Base-by-base conservation (phyloP, 2,888 invertebrate species). In the Stenotaenia linearis region DNA sequence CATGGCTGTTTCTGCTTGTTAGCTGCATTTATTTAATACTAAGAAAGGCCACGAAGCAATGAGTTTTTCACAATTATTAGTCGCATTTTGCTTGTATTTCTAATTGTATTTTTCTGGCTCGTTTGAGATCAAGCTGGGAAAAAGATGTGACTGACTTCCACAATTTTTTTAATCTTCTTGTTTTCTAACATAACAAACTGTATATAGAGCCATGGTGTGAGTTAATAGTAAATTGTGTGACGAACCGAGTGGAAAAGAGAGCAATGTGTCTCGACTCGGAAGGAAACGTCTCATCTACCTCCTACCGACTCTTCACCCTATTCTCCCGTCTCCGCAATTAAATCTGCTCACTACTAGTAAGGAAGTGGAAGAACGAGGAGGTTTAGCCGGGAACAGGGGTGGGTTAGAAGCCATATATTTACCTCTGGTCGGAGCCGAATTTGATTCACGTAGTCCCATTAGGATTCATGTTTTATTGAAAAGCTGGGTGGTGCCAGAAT, bases 391-490 rank as follows among this genome's bases (percentile, higher is more conserved):
- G 12, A 12, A 12, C 10, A 35, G 35, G 35, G 35, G 40, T 2
- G 45, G 50, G n/a, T 50, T 50, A 50, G 50, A 18, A 50, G 50
- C 50, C 18, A 50, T 50, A 50, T 50, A 50, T 50, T 50, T 50
- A 50, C 18, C 50, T 50, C 50, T 50, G 50, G 50, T 50, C 50
- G 50, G 18, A 50, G 50, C 21, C 15, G 50, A 50, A 50, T 50
- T 50, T 50, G 50, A 50, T 50, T 50, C 50, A 50, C 50, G 50
- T 18, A 32, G 74, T 74, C 28, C 74, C 74, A 74, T 32, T 74
- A 74, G 28, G 32, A 74, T 74, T 74, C 74, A 74, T 74, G 74
- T 32, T 30, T 74, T 74, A 74, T 74, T 28, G 74, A 74, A 74
- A 32, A 28, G 74, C 30, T 30, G 30, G 74, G 74, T 74, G 30